Percentiles rank a stretch among this genome's conserved stretches.
Evolutionary conservation across 2,113 vertebrate genomes (phyloP).

Genomic region (Gorsachius goisagi): DNA sequence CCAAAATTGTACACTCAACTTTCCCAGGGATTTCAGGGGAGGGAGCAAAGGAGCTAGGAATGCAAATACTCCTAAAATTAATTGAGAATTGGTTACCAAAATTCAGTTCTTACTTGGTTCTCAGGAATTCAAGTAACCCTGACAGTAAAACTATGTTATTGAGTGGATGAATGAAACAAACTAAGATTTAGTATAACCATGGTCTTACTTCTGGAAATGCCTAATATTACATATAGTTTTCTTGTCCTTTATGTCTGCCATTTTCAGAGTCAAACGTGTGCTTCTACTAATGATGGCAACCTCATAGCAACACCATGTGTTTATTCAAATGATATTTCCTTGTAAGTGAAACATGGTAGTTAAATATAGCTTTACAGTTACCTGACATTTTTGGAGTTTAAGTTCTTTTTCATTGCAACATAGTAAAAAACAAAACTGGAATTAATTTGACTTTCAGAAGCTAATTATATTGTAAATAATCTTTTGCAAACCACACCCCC

Average conservation of each 20-base stretch:
- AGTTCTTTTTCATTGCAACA: not conserved
- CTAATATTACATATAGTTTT: not conserved
- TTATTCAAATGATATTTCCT: constrained; percentile 34
- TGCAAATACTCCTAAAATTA: not conserved
- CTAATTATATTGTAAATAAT: not conserved
- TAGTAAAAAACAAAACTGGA: not conserved
- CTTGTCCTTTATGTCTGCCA: not conserved
- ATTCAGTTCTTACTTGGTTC: not conserved
- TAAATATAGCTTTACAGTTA: constrained; percentile 46
- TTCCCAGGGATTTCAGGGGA: not conserved
- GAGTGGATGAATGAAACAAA: not conserved
- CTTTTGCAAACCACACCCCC: not conserved
- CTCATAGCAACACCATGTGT: constrained; percentile 30
- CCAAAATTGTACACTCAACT: rapidly evolving
- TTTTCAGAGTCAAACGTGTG: not conserved
- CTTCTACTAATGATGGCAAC: not conserved
- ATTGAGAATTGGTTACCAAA: not conserved
- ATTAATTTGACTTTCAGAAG: not conserved
- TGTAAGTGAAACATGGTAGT: not conserved
- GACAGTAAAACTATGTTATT: not conserved
- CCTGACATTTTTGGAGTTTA: constrained; percentile 1
- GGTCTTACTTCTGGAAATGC: not conserved
- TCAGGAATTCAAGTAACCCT: not conserved
- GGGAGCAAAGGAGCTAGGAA: not conserved
- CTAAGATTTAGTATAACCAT: not conserved